A percentile compares a stretch with the other conserved stretches of the same genome.
phyloP scores from a whole-genome alignment of 1,140 invertebrate genomes.

The Phymorhynchus buccinoides region DNA sequence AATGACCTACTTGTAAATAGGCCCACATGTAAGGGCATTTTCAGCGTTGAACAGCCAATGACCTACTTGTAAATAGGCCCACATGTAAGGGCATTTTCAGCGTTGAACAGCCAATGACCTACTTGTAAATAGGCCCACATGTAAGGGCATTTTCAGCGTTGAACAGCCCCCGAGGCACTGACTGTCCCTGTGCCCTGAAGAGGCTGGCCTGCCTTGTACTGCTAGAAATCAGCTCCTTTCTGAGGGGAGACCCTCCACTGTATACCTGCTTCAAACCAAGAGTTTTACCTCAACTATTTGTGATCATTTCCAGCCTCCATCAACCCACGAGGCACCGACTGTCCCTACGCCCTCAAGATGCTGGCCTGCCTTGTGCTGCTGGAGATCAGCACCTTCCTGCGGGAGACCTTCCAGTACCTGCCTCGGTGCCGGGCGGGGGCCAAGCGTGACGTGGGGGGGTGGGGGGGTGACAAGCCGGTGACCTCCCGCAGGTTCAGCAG shows the following conservation, averaged over 20 bases:
- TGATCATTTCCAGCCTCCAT: constrained; percentile 88
- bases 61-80: no score
- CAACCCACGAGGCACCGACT: constrained; percentile 86
- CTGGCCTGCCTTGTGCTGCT: constrained; percentile 93
- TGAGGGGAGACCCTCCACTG: constrained; percentile 96
- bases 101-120: no score
- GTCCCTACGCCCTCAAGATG: constrained; percentile 92
- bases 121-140: no score
- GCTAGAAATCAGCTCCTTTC: constrained; percentile 96
- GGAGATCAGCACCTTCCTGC: constrained; percentile 96
- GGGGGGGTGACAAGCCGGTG: constrained; percentile 67
- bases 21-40: no score
- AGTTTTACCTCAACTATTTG: no score
- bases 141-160: constrained; percentile 86
- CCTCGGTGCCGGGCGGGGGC: constrained; percentile 70
- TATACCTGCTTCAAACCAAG: no score
- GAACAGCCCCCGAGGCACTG: constrained; percentile 86
- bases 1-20: no score
- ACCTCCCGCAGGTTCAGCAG: constrained; percentile 73
- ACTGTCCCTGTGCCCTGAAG: constrained; percentile 92
- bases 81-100: no score
- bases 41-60: no score
- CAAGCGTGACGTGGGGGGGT: constrained; percentile 56
- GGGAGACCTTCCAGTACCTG: constrained; percentile 90
- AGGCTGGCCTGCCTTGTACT: constrained; percentile 93